Evolutionary conservation across 2,797 vertebrate genomes (phyloP).

Genomic region (Lithobates sylvaticus): DNA sequence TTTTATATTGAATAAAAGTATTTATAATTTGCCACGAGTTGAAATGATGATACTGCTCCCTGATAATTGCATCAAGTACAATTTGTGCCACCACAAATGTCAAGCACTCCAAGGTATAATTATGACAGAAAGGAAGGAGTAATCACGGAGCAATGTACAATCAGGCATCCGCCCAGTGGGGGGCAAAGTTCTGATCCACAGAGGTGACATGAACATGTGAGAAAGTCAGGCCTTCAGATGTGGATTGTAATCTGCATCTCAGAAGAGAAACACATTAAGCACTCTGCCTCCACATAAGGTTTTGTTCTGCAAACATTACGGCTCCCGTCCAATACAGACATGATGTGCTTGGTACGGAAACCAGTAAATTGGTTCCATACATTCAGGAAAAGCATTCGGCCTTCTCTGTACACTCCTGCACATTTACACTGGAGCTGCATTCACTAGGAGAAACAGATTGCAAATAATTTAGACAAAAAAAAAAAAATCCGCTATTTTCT

Average conservation of each 20-base stretch:
- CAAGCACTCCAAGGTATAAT: neutral
- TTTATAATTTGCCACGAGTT: neutral
- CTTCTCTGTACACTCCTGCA: conserved; percentile 23
- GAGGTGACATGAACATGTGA: neutral
- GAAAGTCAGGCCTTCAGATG: conserved; percentile 8
- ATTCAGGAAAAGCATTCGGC: conserved; percentile 16
- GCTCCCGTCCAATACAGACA: conserved; percentile 55
- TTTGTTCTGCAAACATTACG: conserved; percentile 51
- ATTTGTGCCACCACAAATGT: neutral
- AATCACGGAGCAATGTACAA: neutral
- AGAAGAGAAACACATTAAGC: neutral
- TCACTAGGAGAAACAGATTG: neutral
- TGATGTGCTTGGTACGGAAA: conserved; percentile 60
- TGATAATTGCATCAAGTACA: neutral
- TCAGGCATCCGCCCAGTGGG: neutral
- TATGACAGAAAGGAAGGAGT: neutral
- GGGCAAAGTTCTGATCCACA: neutral
- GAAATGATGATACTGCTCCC: neutral
- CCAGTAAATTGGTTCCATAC: conserved; percentile 59
- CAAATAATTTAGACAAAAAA: conserved; percentile 14
- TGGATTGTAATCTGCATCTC: conserved; percentile 25
- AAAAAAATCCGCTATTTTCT: neutral
- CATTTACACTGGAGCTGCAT: conserved; percentile 12
- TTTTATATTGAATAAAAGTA: too few species aligned
- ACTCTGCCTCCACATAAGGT: conserved; percentile 23